Percentiles rank a stretch among this genome's conserved stretches.
These are phyloP conservation scores for Agrilus planipennis DNA, from an alignment of 1,140 invertebrate genomes.

Conservation along the genomic window DNA sequence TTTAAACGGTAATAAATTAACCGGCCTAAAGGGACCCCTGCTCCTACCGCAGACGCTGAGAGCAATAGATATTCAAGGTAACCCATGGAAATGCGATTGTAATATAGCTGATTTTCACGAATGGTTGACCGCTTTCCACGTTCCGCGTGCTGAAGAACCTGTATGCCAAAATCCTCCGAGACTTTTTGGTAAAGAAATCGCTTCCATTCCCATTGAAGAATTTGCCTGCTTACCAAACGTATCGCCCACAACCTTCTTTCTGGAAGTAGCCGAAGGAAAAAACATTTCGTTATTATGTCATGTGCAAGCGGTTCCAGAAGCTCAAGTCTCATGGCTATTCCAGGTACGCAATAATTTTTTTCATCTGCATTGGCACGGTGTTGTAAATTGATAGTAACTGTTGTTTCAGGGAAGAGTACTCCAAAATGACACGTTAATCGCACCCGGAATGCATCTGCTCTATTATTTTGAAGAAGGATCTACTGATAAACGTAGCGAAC, in stretches of 20 bases:
- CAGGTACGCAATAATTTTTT: no score
- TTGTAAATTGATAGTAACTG: no score
- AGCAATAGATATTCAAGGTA: constrained; percentile 69
- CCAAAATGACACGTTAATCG: constrained; percentile 54
- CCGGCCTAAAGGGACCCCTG: constrained; percentile 51
- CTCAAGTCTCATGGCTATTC: constrained; percentile 68
- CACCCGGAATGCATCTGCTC: constrained; percentile 48
- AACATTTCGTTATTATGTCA: constrained; percentile 69
- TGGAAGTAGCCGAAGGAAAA: constrained; percentile 64
- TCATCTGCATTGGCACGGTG: no score
- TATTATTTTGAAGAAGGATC: constrained; percentile 56
- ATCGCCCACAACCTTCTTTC: constrained; percentile 52
- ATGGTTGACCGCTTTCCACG: constrained; percentile 65
- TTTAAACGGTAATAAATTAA: constrained; percentile 68
- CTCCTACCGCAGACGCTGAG: constrained; percentile 61
- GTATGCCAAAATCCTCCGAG: constrained; percentile 58
- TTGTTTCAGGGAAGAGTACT: constrained; percentile 62
- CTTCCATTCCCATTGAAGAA: constrained; percentile 54
- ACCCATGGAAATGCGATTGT: constrained; percentile 84
- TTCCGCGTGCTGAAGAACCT: constrained; percentile 57
- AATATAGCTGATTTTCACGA: constrained; percentile 57
- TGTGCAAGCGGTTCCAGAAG: constrained; percentile 64
- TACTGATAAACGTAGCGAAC: constrained; percentile 59
- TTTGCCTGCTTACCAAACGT: constrained; percentile 74
- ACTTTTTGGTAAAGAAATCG: constrained; percentile 53